Percentiles rank a stretch among this genome's conserved stretches.
Conservation (phyloP, 2,797 vertebrate species). For the Rousettus madagascariensis region DNA sequence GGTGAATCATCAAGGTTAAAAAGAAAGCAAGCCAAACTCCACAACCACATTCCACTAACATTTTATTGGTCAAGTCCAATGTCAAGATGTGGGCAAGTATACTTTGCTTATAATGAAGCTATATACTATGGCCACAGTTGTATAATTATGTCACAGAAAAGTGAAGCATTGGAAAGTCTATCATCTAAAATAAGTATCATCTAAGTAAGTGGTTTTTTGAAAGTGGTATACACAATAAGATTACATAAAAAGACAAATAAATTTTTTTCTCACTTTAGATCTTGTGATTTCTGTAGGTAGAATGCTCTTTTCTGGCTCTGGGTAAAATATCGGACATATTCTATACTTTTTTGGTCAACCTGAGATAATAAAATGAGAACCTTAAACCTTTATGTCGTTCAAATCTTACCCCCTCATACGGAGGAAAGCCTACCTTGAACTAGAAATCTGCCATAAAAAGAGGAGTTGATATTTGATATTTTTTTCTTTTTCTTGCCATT, state of each 20-base stretch:
- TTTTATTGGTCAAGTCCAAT: background rate
- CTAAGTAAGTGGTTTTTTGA: background rate
- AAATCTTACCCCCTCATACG: background rate
- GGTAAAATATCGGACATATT: background rate
- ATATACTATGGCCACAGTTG: background rate
- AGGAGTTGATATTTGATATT: background rate
- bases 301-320: background rate
- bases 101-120: background rate
- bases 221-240: background rate
- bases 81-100: background rate
- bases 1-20: background rate
- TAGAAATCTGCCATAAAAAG: background rate
- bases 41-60: background rate
- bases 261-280: background rate
- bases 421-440: background rate
- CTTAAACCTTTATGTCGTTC: background rate
- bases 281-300: background rate
- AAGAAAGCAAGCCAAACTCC: background rate
- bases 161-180: background rate
- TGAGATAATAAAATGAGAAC: background rate
- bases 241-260: background rate
- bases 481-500: background rate
- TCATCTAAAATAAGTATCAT: background rate
- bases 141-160: background rate
- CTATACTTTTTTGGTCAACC: background rate